phyloP scores from a whole-genome alignment of 2,797 vertebrate species.

The Allochrocebus solatus region DNA sequence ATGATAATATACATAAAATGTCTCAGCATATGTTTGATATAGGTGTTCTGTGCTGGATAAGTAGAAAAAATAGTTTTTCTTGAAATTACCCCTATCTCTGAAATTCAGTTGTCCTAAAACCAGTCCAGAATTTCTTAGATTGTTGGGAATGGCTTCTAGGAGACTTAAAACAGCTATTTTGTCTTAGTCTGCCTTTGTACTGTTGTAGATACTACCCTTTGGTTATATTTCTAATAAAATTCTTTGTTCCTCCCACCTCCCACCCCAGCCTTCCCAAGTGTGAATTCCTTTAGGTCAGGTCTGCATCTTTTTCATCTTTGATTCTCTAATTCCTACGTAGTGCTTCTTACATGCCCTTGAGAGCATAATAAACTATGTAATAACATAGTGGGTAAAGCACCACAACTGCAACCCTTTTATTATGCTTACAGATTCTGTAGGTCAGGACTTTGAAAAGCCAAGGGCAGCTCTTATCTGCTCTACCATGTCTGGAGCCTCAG shows the following conservation, averaged over 20 bases:
- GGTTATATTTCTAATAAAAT: neutral
- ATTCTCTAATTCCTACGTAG: neutral
- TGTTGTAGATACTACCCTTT: neutral
- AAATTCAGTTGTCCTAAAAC: neutral
- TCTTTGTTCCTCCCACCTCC: neutral
- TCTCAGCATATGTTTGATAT: neutral
- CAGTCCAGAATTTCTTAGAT: slow-evolving; percentile 12
- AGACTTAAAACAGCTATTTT: neutral
- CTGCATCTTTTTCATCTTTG: neutral
- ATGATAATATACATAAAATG: neutral
- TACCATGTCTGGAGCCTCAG: neutral
- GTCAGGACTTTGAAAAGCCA: neutral
- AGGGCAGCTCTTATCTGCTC: neutral
- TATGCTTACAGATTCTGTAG: neutral
- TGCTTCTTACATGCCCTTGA: neutral
- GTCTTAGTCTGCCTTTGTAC: neutral
- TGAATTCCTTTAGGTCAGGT: slow-evolving; percentile 23
- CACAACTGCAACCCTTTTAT: neutral
- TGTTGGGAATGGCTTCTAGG: neutral
- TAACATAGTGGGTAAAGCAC: neutral
- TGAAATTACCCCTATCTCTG: neutral
- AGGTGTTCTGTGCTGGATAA: neutral
- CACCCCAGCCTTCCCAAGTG: neutral
- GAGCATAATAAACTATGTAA: neutral
- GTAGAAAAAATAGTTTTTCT: slow-evolving; percentile 20